Percentiles rank a stretch among this genome's conserved stretches.
Conservation (phyloP, 2,797 vertebrate genomes). For the Fistularia commersonii region DNA sequence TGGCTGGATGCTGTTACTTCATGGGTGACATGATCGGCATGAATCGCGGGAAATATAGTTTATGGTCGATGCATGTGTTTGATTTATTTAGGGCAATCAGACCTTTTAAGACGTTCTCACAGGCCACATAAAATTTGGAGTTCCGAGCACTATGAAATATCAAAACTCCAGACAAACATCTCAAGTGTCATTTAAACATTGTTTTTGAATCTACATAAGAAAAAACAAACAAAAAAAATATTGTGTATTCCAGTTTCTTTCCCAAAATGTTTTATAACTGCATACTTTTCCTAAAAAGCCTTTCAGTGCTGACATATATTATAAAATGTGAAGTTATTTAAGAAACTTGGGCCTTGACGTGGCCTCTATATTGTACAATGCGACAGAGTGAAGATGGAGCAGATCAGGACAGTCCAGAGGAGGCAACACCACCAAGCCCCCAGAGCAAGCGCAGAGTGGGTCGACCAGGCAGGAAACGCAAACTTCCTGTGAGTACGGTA, state of each 20-base stretch:
- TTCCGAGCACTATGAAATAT: too few species aligned
- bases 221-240: not conserved
- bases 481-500: constrained; percentile 84
- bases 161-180: too few species aligned
- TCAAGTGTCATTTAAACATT: too few species aligned
- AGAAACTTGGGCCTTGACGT: constrained; percentile 34
- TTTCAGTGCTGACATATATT: constrained; percentile 25
- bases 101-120: too few species aligned
- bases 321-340: not conserved
- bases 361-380: constrained; percentile 23
- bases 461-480: constrained; percentile 89
- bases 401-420: constrained; percentile 83
- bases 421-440: constrained; percentile 81
- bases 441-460: constrained; percentile 86
- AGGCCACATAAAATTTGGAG: too few species aligned
- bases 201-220: too few species aligned
- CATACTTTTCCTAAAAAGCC: constrained; percentile 7
- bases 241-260: not conserved
- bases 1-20: too few species aligned
- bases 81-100: too few species aligned
- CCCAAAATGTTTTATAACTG: not conserved
- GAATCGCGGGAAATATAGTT: too few species aligned
- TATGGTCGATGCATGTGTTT: too few species aligned
- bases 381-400: constrained; percentile 70
- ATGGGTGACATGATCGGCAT: too few species aligned